Percentiles rank a stretch among this genome's conserved stretches.
These are phyloP conservation scores for Quiscalus mexicanus DNA, from an alignment of 2,113 vertebrate genomes.

Conservation along the genomic window DNA sequence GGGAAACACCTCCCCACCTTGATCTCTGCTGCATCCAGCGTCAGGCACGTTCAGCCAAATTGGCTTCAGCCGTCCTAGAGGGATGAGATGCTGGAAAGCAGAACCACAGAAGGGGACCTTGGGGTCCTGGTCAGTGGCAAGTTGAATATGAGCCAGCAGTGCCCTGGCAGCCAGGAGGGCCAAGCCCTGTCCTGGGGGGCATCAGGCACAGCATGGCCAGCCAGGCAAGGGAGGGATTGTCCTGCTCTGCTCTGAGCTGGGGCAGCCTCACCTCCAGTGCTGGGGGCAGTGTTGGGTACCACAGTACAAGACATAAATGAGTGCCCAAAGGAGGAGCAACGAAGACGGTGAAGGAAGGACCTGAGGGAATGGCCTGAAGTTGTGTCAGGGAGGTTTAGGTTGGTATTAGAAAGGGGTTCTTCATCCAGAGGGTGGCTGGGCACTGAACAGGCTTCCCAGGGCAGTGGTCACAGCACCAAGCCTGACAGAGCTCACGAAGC, in stretches of 20 bases:
- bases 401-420: not conserved
- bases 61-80: not conserved
- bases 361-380: not conserved
- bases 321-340: rapidly evolving
- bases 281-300: rapidly evolving
- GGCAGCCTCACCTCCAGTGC: rapidly evolving
- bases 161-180: not conserved
- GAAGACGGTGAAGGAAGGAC: not conserved
- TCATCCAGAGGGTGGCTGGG: rapidly evolving
- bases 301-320: not conserved
- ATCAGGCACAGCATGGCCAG: not conserved
- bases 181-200: rapidly evolving
- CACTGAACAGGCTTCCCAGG: not conserved
- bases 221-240: not conserved
- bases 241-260: not conserved
- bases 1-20: not conserved
- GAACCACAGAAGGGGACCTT: rapidly evolving
- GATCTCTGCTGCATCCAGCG: not conserved
- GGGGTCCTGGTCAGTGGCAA: rapidly evolving
- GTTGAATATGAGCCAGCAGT: rapidly evolving
- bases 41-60: not conserved
- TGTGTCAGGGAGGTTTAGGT: not conserved
- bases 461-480: not conserved
- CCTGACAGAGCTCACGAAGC: not conserved
- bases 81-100: not conserved